Percentiles rank a stretch among this genome's conserved stretches.
phyloP scores from a whole-genome alignment of 2,797 vertebrate genomes.

The Eidolon dupreanum region DNA sequence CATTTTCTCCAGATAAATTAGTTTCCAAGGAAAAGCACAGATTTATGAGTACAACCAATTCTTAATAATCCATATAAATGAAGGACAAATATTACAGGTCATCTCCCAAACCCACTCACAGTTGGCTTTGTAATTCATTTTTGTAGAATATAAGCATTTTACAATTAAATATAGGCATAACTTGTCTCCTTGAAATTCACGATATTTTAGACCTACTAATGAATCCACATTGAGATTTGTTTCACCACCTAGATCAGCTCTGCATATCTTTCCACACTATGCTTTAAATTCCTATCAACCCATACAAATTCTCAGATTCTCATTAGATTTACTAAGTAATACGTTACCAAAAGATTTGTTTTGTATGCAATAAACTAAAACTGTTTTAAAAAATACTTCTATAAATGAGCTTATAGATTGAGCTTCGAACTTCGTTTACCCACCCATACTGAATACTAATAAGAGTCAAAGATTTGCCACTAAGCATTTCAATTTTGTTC shows the following conservation, averaged over 20 bases:
- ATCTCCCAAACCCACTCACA: background rate
- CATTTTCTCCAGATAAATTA: constrained; percentile 29
- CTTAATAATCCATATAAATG: background rate
- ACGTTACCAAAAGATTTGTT: background rate
- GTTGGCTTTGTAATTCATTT: constrained; percentile 38
- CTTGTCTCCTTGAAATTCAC: background rate
- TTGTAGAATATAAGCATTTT: constrained; percentile 28
- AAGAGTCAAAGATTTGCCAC: constrained; percentile 26
- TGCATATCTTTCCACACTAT: background rate
- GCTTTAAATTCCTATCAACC: background rate
- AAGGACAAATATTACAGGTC: constrained; percentile 39
- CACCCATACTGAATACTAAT: background rate
- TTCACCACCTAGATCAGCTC: background rate
- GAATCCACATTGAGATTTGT: background rate
- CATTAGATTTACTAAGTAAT: constrained; percentile 11
- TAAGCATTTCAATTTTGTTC: constrained; percentile 23
- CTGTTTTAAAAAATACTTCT: background rate
- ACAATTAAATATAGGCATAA: constrained; percentile 21
- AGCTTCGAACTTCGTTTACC: background rate
- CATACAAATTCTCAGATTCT: background rate
- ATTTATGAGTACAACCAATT: constrained; percentile 26
- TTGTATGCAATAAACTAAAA: constrained; percentile 38
- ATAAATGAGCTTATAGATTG: background rate
- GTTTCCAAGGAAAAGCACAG: constrained; percentile 36
- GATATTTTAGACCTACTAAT: constrained; percentile 47